These are phyloP conservation scores for Oxyura jamaicensis DNA, from an alignment of 2,113 vertebrate genomes.

Conservation along the genomic window DNA sequence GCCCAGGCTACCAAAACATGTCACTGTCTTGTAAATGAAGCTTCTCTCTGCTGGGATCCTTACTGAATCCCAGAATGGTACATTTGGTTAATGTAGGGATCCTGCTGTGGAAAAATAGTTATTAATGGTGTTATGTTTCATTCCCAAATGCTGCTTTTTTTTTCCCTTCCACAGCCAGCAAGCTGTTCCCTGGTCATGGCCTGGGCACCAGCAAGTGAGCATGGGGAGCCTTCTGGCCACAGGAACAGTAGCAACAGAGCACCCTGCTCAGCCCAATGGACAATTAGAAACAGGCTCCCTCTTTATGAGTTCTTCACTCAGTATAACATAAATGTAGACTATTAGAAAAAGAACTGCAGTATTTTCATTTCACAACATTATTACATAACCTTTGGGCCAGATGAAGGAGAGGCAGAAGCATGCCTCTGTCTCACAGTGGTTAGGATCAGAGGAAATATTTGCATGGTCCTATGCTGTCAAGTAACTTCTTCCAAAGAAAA, in stretches of 20 bases:
- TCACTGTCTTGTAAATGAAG: neutral
- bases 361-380: neutral
- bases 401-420: neutral
- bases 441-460: neutral
- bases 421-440: neutral
- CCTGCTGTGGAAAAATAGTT: neutral
- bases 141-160: neutral
- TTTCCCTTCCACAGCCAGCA: neutral
- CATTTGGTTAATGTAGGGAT: neutral
- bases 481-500: neutral
- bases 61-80: neutral
- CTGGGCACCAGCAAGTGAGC: conserved; percentile 38
- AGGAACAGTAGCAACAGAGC: neutral
- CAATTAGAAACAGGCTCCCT: neutral
- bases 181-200: neutral
- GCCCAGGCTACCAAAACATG: neutral
- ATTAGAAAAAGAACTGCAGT: neutral
- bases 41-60: neutral
- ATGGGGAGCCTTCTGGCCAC: neutral
- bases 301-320: neutral
- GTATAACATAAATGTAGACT: neutral
- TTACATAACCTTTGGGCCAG: neutral
- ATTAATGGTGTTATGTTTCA: neutral
- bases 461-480: neutral
- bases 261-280: neutral